These are phyloP conservation scores for Drosophila hydei DNA, from an alignment of 1,140 invertebrate species.

Conservation along the genomic window DNA sequence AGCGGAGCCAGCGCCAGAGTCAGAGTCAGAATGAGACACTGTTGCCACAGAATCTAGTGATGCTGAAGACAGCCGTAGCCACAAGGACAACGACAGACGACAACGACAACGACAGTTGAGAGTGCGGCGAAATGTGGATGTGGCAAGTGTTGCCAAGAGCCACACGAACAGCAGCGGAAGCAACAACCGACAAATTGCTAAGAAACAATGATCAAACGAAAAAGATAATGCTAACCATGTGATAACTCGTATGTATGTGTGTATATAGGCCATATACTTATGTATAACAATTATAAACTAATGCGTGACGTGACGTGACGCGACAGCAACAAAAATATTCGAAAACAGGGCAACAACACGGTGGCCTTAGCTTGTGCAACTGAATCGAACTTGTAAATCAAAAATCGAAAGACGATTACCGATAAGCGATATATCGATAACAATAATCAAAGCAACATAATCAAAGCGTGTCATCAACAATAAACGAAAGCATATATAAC, in stretches of 20 bases:
- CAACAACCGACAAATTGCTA: slow-evolving; percentile 16
- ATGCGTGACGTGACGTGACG: slow-evolving; percentile 21
- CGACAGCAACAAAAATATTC: slow-evolving; percentile 31
- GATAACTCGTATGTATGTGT: slow-evolving; percentile 74
- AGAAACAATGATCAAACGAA: slow-evolving; percentile 34
- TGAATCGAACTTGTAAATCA: slow-evolving; percentile 57
- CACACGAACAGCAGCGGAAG: slow-evolving; percentile 25
- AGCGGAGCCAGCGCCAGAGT: slow-evolving; percentile 10
- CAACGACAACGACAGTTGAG: too few relatives aligned
- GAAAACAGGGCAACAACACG: slow-evolving; percentile 69
- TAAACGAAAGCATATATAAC: too few relatives aligned
- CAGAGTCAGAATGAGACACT: slow-evolving; percentile 24
- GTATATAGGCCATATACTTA: slow-evolving; percentile 67
- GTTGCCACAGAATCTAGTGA: slow-evolving; percentile 30
- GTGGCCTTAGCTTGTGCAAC: slow-evolving; percentile 79
- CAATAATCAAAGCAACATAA: slow-evolving; percentile 19
- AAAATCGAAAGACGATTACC: slow-evolving; percentile 25
- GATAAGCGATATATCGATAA: slow-evolving; percentile 14
- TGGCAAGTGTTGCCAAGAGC: slow-evolving; percentile 60
- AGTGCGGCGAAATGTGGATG: slow-evolving; percentile 58
- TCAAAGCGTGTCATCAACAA: slow-evolving; percentile 38
- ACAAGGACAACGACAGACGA: slow-evolving; percentile 39
- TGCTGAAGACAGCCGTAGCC: slow-evolving; percentile 34
- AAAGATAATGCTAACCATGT: slow-evolving; percentile 70
- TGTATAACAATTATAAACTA: slow-evolving; percentile 65